Base-by-base conservation (phyloP, 2,888 invertebrate genomes). In the Germaria angustata region DNA sequence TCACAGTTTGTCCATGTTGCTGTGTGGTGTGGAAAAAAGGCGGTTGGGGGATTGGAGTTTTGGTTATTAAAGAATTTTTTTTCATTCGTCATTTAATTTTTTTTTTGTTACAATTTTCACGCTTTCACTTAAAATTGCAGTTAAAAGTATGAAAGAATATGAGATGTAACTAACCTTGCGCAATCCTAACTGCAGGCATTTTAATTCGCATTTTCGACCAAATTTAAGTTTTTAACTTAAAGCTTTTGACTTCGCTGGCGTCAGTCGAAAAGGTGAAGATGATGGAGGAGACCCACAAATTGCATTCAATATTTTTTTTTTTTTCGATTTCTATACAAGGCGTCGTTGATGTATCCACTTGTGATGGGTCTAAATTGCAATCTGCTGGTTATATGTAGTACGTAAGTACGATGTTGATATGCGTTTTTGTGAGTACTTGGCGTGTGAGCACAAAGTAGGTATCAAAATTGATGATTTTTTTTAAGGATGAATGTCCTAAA, bases 131-230 rank as follows among this genome's bases (percentile, higher is more conserved):
- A 44, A 65, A 65, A 39, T 53, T n/a, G n/a, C 36, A 39, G 39
- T 17, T 59, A 15, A 59, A 24, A 61, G 3, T 24, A 0, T 8
- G 59, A 22, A 13, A 6, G 11, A 49, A 32, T n/a, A 11, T 44
- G 1, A 65, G 17, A 22, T 28, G 57, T 73, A 72, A 92, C 94
- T 94, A 93, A 97, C 97, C 97, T 96, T 97, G 97, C 93, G 97
- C 96, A 94, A 97, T 97, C 93, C 97, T 95, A 93, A 97, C 96
- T 92, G 97, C 97, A 93, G 97, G 97, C 97, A 97, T 97, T 95
- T 97, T 97, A 94, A 97, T 97, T 96, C 97, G 96, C 97, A 97
- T 97, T 94, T 97, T 88, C 59, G 73, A 88, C 87, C 68, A 87
- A 89, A 39, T 79, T 71, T 57, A 71, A 66, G 61, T 55, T 71